Percentiles rank a stretch among this genome's conserved stretches.
Evolutionary conservation across 2,888 invertebrate genomes (phyloP).

Genomic region (Volucella bombylans): DNA sequence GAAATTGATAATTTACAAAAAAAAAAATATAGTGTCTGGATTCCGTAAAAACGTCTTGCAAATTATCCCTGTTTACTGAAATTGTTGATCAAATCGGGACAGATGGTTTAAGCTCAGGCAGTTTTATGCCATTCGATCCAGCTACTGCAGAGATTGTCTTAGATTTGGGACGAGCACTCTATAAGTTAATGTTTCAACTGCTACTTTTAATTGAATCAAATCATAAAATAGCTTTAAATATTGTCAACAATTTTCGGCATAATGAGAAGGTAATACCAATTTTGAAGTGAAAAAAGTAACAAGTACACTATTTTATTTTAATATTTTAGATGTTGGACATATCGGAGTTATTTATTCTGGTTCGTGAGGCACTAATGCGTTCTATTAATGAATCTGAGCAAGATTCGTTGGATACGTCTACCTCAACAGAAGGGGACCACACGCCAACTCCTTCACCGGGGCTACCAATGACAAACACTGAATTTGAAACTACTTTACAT

Average conservation of each 20-base stretch:
- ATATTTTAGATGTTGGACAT: slow-evolving; percentile 85
- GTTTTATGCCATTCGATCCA: slow-evolving; percentile 83
- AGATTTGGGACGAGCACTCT: slow-evolving; percentile 93
- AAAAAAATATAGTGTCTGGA: slow-evolving; percentile 87
- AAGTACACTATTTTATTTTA: neutral
- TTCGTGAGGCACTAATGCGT: slow-evolving; percentile 85
- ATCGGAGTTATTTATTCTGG: slow-evolving; percentile 85
- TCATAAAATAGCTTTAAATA: slow-evolving; percentile 90
- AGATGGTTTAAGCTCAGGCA: slow-evolving; percentile 77
- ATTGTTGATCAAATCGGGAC: slow-evolving; percentile 83
- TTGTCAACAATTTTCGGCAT: slow-evolving; percentile 84
- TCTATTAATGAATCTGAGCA: slow-evolving; percentile 85
- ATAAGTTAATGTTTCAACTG: slow-evolving; percentile 96
- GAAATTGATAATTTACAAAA: neutral
- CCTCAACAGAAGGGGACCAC: slow-evolving; percentile 86
- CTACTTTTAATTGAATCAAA: slow-evolving; percentile 93
- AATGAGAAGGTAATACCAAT: slow-evolving; percentile 83
- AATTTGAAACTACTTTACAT: slow-evolving; percentile 80
- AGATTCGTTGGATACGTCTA: slow-evolving; percentile 82
- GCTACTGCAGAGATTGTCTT: slow-evolving; percentile 88
- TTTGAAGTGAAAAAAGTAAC: neutral
- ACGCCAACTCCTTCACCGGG: slow-evolving; percentile 86
- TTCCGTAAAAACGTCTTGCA: slow-evolving; percentile 91
- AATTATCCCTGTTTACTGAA: slow-evolving; percentile 88
- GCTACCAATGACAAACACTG: slow-evolving; percentile 81